Evolutionary conservation across 2,113 vertebrate species (phyloP), one percentile per base, ranked within the genome.

Genomic region (Phodopus roborovskii): DNA sequence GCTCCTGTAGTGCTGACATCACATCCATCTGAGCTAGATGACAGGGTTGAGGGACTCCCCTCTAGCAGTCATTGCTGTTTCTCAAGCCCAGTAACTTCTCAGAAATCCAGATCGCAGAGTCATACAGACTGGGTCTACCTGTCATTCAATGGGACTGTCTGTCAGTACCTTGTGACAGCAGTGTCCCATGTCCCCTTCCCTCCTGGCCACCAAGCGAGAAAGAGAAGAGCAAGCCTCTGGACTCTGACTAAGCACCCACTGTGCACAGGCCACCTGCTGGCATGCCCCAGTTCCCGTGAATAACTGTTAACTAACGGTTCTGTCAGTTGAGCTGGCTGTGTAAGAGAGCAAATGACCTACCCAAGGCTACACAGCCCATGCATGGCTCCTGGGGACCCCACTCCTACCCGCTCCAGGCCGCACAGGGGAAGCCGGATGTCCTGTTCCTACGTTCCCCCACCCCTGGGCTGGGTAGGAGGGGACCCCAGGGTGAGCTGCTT

Each of bases 241-340:
- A 5, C 20, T 3, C 33, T 58, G 28, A 19, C 0, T 5, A 45
- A 88, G 86, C 74, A 22, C 73, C 74, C 22, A 42, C 75, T 50
- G 28, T 24, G 58, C 16, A 33, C 39, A 42, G 2, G 50, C 58
- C 17, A 22, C 3, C 70, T 12, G 33, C 77, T 20, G 53, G 30
- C 1, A 5, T 16, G 20, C 5, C 53, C 0, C n/a, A 0, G 0
- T 0, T 28, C 60, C 81, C 12, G 0, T 19, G 4, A 28, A 13
- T 1, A 50, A 24, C 78, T 24, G 39, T 58, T 16, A 11, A 64
- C 0, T n/a, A 74, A 22, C 33, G 19, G 30, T 33, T 22, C 45
- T 83, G 75, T 30, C 5, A 0, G 45, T 28, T 33, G 39, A 66
- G 62, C 24, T 3, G 0, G 82, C 60, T 24, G 53, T 26, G 62